Percentiles rank a stretch among this genome's conserved stretches.
Conservation (phyloP, 1,140 invertebrate genomes). For the Cecropterus lyciades region DNA sequence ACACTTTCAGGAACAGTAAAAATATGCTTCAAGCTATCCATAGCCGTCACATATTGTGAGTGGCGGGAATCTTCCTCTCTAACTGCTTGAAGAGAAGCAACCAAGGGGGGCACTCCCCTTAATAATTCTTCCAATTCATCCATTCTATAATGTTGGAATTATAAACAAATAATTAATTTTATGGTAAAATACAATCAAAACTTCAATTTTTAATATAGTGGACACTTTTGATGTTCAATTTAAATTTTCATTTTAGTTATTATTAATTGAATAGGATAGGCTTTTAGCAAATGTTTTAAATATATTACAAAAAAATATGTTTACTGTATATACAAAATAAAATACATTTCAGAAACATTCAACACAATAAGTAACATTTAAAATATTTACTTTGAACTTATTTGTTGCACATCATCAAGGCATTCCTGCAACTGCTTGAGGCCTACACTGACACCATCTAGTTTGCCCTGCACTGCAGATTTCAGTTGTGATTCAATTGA, state of each 20-base stretch:
- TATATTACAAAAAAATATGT: no score
- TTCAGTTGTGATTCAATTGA: constrained; percentile 98
- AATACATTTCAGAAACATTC: no score
- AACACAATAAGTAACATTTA: no score
- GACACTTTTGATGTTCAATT: no score
- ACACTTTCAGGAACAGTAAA: constrained; percentile 99
- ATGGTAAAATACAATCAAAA: no score
- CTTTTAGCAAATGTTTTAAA: no score
- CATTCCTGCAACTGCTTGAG: constrained; percentile 95
- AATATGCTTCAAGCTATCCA: constrained; percentile 99
- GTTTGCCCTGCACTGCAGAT: constrained; percentile 98
- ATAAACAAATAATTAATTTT: background rate
- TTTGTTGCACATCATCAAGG: constrained; percentile 93
- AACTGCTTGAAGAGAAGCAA: constrained; percentile 92
- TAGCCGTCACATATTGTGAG: constrained; percentile 98
- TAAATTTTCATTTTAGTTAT: no score
- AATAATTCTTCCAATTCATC: constrained; percentile 76
- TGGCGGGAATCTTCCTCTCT: constrained; percentile 97
- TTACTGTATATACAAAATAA: no score
- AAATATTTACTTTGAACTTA: constrained; percentile 80
- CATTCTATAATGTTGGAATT: constrained; percentile 58
- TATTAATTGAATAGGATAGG: no score
- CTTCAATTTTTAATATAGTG: no score
- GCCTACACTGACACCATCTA: constrained; percentile 97
- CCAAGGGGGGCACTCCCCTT: constrained; percentile 85